These are phyloP conservation scores for Xanthia icteritia DNA, from an alignment of 2,888 invertebrate genomes.

Conservation along the genomic window DNA sequence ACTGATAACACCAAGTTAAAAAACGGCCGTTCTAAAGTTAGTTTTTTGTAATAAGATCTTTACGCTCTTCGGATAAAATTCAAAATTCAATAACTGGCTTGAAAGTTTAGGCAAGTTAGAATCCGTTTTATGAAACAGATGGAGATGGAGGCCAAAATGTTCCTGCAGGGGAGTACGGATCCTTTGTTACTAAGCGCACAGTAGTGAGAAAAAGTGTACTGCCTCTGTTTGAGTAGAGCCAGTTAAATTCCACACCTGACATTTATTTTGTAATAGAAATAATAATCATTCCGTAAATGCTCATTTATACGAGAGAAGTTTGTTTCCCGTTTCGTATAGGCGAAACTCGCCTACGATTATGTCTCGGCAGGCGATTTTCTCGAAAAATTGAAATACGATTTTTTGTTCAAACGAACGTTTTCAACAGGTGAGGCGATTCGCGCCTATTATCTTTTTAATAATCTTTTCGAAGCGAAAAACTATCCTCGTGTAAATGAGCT, in stretches of 20 bases:
- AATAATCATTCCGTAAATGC: not conserved
- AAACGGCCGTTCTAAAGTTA: not conserved
- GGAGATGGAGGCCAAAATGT: not conserved
- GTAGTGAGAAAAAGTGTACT: not conserved
- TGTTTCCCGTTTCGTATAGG: no score
- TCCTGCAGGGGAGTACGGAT: not conserved
- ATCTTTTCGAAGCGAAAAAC: not conserved
- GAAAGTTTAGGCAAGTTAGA: no score
- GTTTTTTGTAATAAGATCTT: not conserved
- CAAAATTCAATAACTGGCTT: not conserved
- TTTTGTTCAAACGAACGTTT: no score
- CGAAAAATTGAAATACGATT: not conserved
- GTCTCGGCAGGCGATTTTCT: not conserved
- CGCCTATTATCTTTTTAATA: not conserved
- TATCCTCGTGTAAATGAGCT: not conserved
- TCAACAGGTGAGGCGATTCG: not conserved
- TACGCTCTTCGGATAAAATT: not conserved
- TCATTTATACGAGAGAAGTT: not conserved
- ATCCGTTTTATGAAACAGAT: no score
- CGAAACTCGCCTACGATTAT: not conserved
- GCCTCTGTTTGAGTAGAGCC: not conserved
- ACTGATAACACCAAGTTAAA: not conserved
- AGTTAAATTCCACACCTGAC: not conserved
- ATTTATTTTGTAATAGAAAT: conserved; percentile 5
- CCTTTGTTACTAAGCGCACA: conserved; percentile 5